Base-by-base conservation (phyloP, 2,888 invertebrate genomes). In the Eristalis intricaria region DNA sequence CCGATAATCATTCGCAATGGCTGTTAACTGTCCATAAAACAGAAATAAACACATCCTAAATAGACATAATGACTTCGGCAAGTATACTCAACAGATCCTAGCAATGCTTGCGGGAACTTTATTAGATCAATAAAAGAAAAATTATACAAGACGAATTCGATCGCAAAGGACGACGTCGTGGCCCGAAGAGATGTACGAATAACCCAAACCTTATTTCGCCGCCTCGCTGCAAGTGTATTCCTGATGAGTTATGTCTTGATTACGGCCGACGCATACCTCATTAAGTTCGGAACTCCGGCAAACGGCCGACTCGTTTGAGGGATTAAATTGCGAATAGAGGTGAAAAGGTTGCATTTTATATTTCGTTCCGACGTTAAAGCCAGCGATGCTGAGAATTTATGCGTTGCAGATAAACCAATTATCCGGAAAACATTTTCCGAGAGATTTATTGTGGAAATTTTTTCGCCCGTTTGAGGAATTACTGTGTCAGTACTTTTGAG, bases 41-140 rank as follows among this genome's bases (percentile, higher is more conserved):
- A 60, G 60, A 50, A 60, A 75, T 82, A 82, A 82, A 82, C 82
- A 82, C 75, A 71, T 76, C 76, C 63, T 76, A 43, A 70, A 60
- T 70, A 76, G 76, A 70, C 70, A 61, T 70, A 76, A 82, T 82
- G 65, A 50, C 68, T 61, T 61, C 32, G 15, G 22, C 73, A 68
- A 64, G 68, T 22, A 80, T 50, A 74, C 60, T 74, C 66, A 73
- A 66, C 73, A 19, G 38, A 50, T 73, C 50, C 73, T 73, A 61
- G 66, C 50, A 68, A 50, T 74, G 22, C 80, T 63, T 50, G 60
- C 35, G 79, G 79, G 66, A 68, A 61, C 61, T 74, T 80, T 74
- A 80, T 73, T 68, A 29, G 80, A 68, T 74, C 68, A 68, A 80
- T 80, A 80, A 80, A 73, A 64, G 64, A 23, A 32, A 40, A 78